Evolutionary conservation across 2,113 vertebrate genomes (phyloP), one percentile per base, ranked within the genome.

Genomic region (Phoenicopterus ruber): DNA sequence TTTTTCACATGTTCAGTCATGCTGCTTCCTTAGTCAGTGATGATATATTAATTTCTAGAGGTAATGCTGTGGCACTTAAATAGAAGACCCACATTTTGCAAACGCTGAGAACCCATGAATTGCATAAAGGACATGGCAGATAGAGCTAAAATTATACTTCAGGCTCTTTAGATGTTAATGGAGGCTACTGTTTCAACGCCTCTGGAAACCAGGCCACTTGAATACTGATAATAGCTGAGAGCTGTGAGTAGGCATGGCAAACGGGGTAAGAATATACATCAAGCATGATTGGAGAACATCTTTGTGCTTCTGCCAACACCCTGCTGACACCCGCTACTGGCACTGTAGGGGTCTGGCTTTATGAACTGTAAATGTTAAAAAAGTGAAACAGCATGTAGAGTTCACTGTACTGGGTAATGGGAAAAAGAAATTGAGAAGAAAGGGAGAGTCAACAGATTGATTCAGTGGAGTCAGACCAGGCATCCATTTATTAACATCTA

Each of bases 181-280:
- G 52, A 65, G 54, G 83, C 73, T 92, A 67, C 83, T 79, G 84
- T 92, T 96, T 94, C 94, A 94, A 73, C 0, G 3, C 49, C 40
- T 97, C 81, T 95, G 91, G 77, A 95, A 96, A 94, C 73, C 77
- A 91, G 86, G 86, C 73, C 81, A 54, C 83, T 94, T 89, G 86
- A 89, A 96, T 95, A 80, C 73, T 91, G 92, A 89, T 93, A 79
- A 76, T 72, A 82, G 86, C 77, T 76, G 65, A 94, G 88, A 89
- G 73, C 81, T 96, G 49, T 87, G 83, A 65, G 70, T n/a, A 61
- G 86, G 40, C 94, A 84, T 57, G 81, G 91, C 86, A 94, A 87
- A 91, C 8, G 7, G 80, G 19, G 61, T 65, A 79, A 89, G 94
- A 86, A 94, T 90, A 90, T 91, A 88, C 50, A 77, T 90, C 81